Conservation (phyloP, 2,113 vertebrate genomes). For the Saguinus midas region DNA sequence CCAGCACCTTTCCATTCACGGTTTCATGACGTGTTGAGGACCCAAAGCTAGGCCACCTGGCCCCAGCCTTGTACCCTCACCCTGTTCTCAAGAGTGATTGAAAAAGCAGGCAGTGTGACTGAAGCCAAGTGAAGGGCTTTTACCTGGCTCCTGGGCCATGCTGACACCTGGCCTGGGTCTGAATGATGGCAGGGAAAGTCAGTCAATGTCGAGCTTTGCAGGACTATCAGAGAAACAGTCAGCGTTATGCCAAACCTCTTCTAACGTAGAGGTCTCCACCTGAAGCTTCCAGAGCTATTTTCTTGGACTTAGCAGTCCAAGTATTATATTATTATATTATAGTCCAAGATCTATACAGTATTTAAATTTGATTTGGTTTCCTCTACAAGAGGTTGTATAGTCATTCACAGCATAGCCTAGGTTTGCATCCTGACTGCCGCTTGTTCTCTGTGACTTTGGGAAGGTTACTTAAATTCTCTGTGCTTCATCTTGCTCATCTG, state of each 20-base stretch:
- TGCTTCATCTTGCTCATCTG: slow-evolving; percentile 20
- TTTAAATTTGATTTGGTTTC: not conserved
- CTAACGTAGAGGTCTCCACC: not conserved
- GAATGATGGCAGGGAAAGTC: not conserved
- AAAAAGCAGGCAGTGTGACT: not conserved
- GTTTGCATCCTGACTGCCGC: not conserved
- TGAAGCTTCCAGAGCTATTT: not conserved
- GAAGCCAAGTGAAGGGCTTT: not conserved
- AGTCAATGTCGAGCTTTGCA: not conserved
- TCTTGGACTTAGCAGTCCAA: not conserved
- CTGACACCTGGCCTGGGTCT: not conserved
- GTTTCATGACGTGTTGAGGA: not conserved
- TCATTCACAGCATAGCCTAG: not conserved
- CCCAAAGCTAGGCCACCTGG: not conserved
- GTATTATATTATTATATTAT: too few relatives aligned
- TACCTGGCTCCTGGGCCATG: not conserved
- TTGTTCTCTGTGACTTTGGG: not conserved
- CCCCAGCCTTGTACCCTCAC: not conserved
- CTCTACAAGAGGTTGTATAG: not conserved
- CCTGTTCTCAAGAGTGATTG: not conserved
- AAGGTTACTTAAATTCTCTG: slow-evolving; percentile 26
- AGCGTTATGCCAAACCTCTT: not conserved
- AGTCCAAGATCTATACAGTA: not conserved
- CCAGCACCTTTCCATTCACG: not conserved
- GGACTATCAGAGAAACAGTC: not conserved